These are phyloP conservation scores for Labeo catla DNA, from an alignment of 2,113 vertebrate genomes.

Conservation along the genomic window DNA sequence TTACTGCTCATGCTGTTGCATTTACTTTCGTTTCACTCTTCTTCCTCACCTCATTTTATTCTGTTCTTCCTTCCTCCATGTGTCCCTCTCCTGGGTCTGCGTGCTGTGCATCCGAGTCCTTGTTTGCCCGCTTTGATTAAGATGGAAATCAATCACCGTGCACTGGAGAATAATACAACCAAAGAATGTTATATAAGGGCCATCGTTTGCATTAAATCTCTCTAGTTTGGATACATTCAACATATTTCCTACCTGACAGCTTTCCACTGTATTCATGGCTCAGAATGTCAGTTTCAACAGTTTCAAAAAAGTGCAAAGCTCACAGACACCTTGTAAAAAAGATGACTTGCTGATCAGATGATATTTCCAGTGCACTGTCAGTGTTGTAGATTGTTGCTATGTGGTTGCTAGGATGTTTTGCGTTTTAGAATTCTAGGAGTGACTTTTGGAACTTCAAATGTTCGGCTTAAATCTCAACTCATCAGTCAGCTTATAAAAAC, in stretches of 20 bases:
- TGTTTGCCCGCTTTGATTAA: conserved; percentile 47
- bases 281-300: background rate
- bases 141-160: conserved; percentile 41
- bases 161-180: background rate
- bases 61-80: conserved; percentile 8
- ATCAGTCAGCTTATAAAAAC: background rate
- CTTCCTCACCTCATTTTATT: conserved; percentile 10
- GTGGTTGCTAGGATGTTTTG: background rate
- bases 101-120: background rate
- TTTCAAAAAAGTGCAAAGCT: background rate
- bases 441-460: background rate
- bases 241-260: background rate
- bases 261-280: background rate
- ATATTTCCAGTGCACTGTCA: too few relatives aligned
- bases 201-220: background rate
- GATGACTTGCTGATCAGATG: too few relatives aligned
- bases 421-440: background rate
- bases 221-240: background rate
- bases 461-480: background rate
- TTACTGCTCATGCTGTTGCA: background rate
- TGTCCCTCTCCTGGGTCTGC: background rate
- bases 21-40: conserved; percentile 9
- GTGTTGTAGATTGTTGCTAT: background rate
- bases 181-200: background rate
- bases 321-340: background rate